These are phyloP conservation scores for Megaustenia siamemsis DNA, from an alignment of 2,888 invertebrate genomes.

Conservation along the genomic window DNA sequence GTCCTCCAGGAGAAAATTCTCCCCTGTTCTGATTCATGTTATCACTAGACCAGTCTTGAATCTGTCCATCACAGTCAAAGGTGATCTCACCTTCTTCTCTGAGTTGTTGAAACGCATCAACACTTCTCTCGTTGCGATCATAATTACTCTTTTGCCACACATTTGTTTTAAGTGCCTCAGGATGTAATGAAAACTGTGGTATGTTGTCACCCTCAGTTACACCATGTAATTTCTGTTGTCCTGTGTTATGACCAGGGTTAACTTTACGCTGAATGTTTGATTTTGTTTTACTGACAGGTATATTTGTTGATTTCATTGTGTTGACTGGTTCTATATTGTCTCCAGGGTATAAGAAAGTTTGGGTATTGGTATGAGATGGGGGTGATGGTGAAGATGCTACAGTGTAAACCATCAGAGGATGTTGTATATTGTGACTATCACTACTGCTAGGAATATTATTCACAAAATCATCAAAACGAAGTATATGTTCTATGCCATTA, in stretches of 20 bases:
- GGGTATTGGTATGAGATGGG: not conserved
- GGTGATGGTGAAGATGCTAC: not conserved
- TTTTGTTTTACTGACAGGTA: not conserved
- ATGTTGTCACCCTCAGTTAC: not conserved
- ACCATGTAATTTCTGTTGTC: not conserved
- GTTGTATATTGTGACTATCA: slow-evolving; percentile 50
- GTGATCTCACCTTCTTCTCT: slow-evolving; percentile 45
- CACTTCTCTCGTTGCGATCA: not conserved
- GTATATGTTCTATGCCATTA: not conserved
- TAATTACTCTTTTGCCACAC: not conserved
- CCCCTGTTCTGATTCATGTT: not conserved
- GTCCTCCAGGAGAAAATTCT: not conserved
- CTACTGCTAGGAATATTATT: slow-evolving; percentile 51
- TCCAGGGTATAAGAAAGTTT: not conserved
- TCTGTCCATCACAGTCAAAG: not conserved
- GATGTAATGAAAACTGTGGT: not conserved
- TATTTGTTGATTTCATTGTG: not conserved
- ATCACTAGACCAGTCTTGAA: not conserved
- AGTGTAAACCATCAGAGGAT: slow-evolving; percentile 49
- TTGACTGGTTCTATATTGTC: not conserved
- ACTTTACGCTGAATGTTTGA: not conserved
- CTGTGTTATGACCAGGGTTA: not conserved
- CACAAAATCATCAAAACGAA: slow-evolving; percentile 55
- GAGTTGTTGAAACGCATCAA: slow-evolving; percentile 14
- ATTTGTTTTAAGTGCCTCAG: too few relatives aligned